Conservation (phyloP, 2,888 invertebrate genomes). For the Parasteatoda lunata region DNA sequence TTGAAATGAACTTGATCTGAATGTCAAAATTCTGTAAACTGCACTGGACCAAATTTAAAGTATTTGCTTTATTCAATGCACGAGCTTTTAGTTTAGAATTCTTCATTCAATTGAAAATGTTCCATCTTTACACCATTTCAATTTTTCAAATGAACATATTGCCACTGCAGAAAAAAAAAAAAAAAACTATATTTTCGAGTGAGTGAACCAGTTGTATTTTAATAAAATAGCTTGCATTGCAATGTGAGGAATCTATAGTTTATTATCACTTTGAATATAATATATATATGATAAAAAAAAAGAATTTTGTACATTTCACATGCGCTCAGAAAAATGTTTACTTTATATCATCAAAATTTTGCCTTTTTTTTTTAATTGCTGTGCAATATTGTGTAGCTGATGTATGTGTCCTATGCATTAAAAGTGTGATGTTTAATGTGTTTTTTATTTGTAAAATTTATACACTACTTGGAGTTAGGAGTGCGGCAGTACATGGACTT, state of each 20-base stretch:
- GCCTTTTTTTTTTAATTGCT: constrained; percentile 61
- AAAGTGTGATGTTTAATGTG: constrained; percentile 62
- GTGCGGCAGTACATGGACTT: too few relatives aligned
- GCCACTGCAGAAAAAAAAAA: constrained; percentile 63
- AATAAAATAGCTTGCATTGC: constrained; percentile 68
- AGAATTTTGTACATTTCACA: constrained; percentile 67
- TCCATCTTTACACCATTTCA: constrained; percentile 64
- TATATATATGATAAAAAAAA: not conserved
- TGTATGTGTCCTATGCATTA: constrained; percentile 64
- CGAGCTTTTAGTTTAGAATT: constrained; percentile 68
- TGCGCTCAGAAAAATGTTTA: constrained; percentile 63
- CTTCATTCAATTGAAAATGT: constrained; percentile 65
- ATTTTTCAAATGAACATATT: constrained; percentile 52
- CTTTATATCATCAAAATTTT: constrained; percentile 55
- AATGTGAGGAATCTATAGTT: constrained; percentile 66
- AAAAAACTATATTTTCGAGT: constrained; percentile 64
- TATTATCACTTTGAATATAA: constrained; percentile 67
- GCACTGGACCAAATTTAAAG: constrained; percentile 60
- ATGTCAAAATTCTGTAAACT: constrained; percentile 41
- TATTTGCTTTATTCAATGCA: constrained; percentile 64
- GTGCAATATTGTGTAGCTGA: constrained; percentile 67
- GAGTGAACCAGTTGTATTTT: constrained; percentile 66
- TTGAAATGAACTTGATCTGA: not conserved
- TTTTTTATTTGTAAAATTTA: constrained; percentile 3
- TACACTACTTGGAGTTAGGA: not conserved